phyloP scores from a whole-genome alignment of 2,797 vertebrate species.

The Trichosurus vulpecula region DNA sequence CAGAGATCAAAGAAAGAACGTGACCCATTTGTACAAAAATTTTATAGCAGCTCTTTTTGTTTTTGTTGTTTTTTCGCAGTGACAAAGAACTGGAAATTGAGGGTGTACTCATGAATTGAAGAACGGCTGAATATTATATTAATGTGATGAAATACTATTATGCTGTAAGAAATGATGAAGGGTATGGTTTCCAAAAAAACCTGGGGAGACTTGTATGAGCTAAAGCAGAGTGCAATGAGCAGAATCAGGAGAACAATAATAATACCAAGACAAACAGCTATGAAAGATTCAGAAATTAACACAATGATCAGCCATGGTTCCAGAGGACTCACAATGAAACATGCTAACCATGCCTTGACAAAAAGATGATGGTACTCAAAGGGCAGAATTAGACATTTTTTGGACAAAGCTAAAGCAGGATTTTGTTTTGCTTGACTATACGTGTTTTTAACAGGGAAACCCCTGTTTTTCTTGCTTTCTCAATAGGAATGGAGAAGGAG shows the following conservation, averaged over 20 bases:
- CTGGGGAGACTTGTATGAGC: not conserved
- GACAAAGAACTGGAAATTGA: not conserved
- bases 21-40: not conserved
- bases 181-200: not conserved
- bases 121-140: not conserved
- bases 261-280: not conserved
- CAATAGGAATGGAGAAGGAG: not conserved
- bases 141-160: not conserved
- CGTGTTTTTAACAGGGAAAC: not conserved
- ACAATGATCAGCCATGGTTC: not conserved
- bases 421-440: not conserved
- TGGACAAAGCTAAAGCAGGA: not conserved
- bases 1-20: not conserved
- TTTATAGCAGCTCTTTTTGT: not conserved
- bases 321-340: not conserved
- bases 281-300: not conserved
- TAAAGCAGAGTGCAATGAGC: not conserved
- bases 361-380: not conserved
- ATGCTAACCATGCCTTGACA: not conserved
- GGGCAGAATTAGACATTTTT: not conserved
- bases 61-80: not conserved
- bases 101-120: not conserved
- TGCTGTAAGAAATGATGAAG: not conserved
- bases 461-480: not conserved
- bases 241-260: not conserved